Evolutionary conservation across 1,140 invertebrate genomes (phyloP).

Genomic region (Agrypnia vestita): DNA sequence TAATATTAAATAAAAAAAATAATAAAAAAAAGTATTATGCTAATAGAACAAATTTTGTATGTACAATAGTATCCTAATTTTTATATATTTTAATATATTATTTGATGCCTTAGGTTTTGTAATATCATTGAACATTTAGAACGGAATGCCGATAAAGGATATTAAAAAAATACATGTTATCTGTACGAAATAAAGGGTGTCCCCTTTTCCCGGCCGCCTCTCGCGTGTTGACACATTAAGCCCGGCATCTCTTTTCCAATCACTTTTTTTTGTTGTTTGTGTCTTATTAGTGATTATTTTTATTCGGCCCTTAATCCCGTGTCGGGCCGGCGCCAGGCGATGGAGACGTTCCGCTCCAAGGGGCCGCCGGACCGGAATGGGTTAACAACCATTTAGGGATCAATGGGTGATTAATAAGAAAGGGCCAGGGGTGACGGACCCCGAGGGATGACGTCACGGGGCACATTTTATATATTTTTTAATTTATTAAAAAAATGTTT

Average conservation of each 20-base stretch:
- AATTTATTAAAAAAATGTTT: too few relatives aligned
- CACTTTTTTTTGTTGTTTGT: constrained; percentile 24
- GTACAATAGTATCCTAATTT: too few relatives aligned
- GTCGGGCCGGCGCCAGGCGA: constrained; percentile 41
- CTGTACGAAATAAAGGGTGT: too few relatives aligned
- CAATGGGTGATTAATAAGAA: constrained; percentile 47
- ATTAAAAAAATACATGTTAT: too few relatives aligned
- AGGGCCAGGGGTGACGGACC: constrained; percentile 2
- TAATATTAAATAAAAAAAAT: too few relatives aligned
- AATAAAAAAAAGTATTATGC: too few relatives aligned
- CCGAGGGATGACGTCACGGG: background rate
- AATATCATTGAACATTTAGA: too few relatives aligned
- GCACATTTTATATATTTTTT: background rate
- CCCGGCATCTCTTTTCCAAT: constrained; percentile 28
- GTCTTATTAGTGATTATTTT: constrained; percentile 39
- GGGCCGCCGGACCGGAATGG: constrained; percentile 35
- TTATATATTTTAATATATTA: too few relatives aligned
- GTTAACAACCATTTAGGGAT: constrained; percentile 51
- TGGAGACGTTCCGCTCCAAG: constrained; percentile 31
- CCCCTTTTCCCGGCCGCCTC: background rate
- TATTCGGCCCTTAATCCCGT: constrained; percentile 27
- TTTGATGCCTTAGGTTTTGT: too few relatives aligned
- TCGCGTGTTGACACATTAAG: constrained; percentile 24
- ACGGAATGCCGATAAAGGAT: background rate
- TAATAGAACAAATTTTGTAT: too few relatives aligned